phyloP scores from a whole-genome alignment of 2,888 invertebrate genomes.

The Synanthedon vespiformis region DNA sequence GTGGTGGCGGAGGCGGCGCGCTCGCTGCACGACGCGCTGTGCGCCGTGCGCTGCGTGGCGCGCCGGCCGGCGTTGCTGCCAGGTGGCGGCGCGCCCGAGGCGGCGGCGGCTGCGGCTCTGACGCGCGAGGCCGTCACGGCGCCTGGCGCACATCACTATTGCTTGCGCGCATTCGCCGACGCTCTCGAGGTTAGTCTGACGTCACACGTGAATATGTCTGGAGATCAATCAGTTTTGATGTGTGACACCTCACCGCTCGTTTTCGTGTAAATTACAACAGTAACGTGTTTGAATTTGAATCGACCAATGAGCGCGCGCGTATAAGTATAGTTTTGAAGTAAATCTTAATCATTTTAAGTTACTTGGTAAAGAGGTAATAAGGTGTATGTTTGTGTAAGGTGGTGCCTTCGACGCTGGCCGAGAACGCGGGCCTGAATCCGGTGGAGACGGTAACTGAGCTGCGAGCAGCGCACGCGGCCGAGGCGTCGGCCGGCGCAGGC shows the following conservation, averaged over 20 bases:
- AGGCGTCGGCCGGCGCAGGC: constrained; percentile 82
- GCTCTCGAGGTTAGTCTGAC: constrained; percentile 79
- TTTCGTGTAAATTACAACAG: too few species aligned
- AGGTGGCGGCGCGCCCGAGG: constrained; percentile 98
- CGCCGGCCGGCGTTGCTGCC: constrained; percentile 92
- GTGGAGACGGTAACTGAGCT: constrained; percentile 97
- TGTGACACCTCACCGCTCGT: too few species aligned
- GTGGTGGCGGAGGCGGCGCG: constrained; percentile 92
- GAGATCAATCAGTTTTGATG: too few species aligned
- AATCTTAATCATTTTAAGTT: too few species aligned
- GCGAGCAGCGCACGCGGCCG: constrained; percentile 89
- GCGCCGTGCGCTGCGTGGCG: constrained; percentile 95
- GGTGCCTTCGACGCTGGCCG: constrained; percentile 60
- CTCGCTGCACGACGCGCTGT: constrained; percentile 90
- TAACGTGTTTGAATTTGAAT: too few species aligned
- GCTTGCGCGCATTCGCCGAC: constrained; percentile 94
- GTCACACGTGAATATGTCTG: too few species aligned
- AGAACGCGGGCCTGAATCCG: constrained; percentile 83
- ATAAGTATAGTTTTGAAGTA: too few species aligned
- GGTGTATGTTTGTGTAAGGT: constrained; percentile 9
- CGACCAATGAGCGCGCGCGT: too few species aligned
- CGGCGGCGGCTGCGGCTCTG: constrained; percentile 88
- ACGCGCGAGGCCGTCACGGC: constrained; percentile 85
- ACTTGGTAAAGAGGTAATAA: too few species aligned
- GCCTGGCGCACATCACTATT: constrained; percentile 94